Conservation (phyloP, 2,113 vertebrate species). For the Peromyscus polionotus region DNA sequence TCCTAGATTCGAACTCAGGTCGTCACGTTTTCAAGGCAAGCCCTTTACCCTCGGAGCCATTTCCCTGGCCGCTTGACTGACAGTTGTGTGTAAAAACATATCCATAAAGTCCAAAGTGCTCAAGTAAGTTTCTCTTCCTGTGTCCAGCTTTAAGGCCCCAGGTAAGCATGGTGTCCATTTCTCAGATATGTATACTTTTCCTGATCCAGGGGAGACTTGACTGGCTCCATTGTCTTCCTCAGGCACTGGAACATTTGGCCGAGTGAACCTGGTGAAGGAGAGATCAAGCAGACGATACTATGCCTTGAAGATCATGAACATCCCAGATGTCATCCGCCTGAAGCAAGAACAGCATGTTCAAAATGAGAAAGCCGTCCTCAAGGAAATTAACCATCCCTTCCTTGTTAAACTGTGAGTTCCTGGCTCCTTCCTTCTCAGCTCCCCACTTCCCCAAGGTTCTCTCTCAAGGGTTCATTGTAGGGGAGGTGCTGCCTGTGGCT, state of each 20-base stretch:
- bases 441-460: background rate
- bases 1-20: background rate
- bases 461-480: background rate
- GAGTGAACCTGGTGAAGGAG: constrained; percentile 96
- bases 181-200: background rate
- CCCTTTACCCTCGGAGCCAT: background rate
- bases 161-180: background rate
- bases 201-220: background rate
- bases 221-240: constrained; percentile 34
- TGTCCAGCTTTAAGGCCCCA: background rate
- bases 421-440: too few species aligned
- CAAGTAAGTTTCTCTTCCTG: background rate
- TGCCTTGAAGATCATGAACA: constrained; percentile 98
- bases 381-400: constrained; percentile 96
- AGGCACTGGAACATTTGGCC: constrained; percentile 97
- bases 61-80: background rate
- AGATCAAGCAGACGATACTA: constrained; percentile 89
- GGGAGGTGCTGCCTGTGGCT: background rate
- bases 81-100: background rate
- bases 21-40: background rate
- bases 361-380: constrained; percentile 96
- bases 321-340: constrained; percentile 95
- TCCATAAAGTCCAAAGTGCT: background rate
- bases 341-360: constrained; percentile 98
- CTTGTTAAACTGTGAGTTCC: constrained; percentile 95